Evolutionary conservation across 2,113 vertebrate genomes (phyloP).

Genomic region (Calypte anna): DNA sequence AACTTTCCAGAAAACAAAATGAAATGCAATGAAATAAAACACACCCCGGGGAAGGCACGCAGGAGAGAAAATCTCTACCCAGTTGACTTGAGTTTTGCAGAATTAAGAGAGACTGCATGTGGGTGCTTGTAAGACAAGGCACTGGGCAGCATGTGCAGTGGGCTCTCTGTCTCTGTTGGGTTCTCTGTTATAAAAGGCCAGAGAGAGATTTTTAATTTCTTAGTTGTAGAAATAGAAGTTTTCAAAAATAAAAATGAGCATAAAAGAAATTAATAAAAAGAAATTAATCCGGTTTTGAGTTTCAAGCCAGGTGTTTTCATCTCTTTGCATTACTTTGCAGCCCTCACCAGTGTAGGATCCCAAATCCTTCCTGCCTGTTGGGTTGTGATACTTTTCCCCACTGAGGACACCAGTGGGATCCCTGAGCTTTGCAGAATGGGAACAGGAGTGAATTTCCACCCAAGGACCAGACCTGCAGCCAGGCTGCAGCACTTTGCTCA

Average conservation of each 20-base stretch:
- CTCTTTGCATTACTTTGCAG: too few relatives aligned
- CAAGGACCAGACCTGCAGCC: background rate
- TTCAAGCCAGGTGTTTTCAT: too few relatives aligned
- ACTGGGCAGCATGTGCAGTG: background rate
- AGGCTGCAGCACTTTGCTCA: background rate
- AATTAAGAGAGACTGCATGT: background rate
- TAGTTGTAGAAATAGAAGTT: background rate
- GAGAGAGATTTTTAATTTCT: background rate
- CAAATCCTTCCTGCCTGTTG: background rate
- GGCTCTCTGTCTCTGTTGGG: too few relatives aligned
- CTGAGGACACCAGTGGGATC: background rate
- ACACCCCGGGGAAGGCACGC: background rate
- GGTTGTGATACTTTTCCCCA: background rate
- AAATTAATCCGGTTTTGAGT: background rate
- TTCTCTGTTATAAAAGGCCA: background rate
- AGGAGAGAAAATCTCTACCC: background rate
- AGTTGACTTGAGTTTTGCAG: too few relatives aligned
- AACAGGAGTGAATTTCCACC: background rate
- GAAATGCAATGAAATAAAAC: background rate
- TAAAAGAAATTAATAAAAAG: background rate
- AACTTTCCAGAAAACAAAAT: background rate
- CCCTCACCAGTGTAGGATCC: too few relatives aligned
- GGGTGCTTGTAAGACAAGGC: accelerated
- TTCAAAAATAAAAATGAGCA: too few relatives aligned
- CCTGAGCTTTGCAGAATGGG: background rate